Conservation (phyloP, 2,888 invertebrate genomes). For the Drosophila multiciliata region DNA sequence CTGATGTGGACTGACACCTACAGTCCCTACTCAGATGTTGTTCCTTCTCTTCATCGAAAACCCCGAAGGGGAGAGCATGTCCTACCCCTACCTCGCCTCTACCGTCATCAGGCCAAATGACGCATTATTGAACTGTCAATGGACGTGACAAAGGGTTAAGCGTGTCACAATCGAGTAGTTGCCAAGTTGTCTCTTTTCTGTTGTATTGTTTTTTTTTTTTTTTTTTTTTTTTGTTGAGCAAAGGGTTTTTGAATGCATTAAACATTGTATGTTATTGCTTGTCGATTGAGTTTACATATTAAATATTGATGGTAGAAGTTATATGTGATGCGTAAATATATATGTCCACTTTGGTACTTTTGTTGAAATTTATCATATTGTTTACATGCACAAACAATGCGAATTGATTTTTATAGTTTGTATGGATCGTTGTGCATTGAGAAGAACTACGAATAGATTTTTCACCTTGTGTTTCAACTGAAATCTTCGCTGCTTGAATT, state of each 20-base stretch:
- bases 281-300: constrained; percentile 14
- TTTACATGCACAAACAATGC: constrained; percentile 33
- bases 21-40: constrained; percentile 36
- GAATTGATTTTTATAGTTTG: constrained; percentile 21
- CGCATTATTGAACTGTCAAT: constrained; percentile 82
- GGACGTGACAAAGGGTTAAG: constrained; percentile 80
- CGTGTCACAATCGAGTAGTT: constrained; percentile 68
- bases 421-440: background rate
- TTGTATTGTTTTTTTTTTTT: constrained; percentile 1
- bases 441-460: background rate
- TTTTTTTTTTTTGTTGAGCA: constrained; percentile 18
- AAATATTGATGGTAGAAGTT: constrained; percentile 20
- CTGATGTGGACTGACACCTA: constrained; percentile 41
- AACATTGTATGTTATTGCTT: constrained; percentile 23
- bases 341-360: constrained; percentile 1
- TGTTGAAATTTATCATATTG: constrained; percentile 33
- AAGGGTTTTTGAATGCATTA: constrained; percentile 24
- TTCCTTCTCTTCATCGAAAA: constrained; percentile 8
- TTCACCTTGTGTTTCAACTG: background rate
- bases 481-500: background rate
- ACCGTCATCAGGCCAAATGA: constrained; percentile 62
- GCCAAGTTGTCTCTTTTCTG: constrained; percentile 28
- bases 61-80: constrained; percentile 12
- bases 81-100: constrained; percentile 1
- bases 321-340: background rate